A percentile compares a stretch with the other conserved stretches of the same genome.
Conservation (phyloP, 2,113 vertebrate genomes). For the Silurus asotus region DNA sequence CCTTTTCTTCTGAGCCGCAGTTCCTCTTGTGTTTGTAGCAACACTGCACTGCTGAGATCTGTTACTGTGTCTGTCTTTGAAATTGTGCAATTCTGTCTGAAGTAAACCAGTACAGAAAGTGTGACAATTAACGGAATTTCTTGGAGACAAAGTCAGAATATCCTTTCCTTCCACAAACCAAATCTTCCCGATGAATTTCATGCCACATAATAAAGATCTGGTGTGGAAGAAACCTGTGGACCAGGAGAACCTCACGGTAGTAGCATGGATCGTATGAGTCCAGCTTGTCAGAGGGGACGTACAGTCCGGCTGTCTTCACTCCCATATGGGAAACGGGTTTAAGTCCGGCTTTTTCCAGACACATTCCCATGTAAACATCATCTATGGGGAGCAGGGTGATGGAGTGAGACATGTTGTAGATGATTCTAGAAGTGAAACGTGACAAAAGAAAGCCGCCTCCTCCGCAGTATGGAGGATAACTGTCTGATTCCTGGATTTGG, state of each 20-base stretch:
- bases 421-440: conserved; percentile 63
- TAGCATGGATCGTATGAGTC: conserved; percentile 72
- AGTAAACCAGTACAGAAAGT: too few species aligned
- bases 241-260: conserved; percentile 76
- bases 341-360: conserved; percentile 69
- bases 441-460: conserved; percentile 76
- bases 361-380: conserved; percentile 76
- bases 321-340: conserved; percentile 61
- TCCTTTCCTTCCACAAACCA: conserved; percentile 55
- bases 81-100: too few species aligned
- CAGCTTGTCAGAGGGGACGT: conserved; percentile 22
- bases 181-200: conserved; percentile 58
- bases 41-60: too few species aligned
- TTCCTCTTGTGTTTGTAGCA: too few species aligned
- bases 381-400: conserved; percentile 62
- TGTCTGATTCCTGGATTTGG: conserved; percentile 67
- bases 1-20: too few species aligned
- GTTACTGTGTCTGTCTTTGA: too few species aligned
- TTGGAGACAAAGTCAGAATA: too few species aligned
- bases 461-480: conserved; percentile 77
- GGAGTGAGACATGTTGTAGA: conserved; percentile 66
- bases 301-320: conserved; percentile 61
- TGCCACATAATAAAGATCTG: conserved; percentile 77
- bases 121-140: too few species aligned
- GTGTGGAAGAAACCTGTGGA: conserved; percentile 74